Evolutionary conservation across 2,113 vertebrate species (phyloP).

Genomic region (Peucedramus taeniatus): DNA sequence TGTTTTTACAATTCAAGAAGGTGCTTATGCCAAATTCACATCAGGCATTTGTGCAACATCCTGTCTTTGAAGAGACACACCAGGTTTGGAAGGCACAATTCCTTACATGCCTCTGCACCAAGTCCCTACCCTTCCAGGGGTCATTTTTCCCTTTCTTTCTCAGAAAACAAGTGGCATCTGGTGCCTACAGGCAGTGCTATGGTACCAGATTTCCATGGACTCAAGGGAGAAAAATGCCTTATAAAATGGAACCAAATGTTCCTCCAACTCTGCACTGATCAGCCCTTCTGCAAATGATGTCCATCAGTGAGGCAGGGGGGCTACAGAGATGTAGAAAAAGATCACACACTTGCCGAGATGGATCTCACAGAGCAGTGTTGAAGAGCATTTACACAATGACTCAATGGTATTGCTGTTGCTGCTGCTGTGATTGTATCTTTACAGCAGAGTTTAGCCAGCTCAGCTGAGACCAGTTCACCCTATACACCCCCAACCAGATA

Average conservation of each 20-base stretch:
- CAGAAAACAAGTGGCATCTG: neutral
- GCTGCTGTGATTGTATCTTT: neutral
- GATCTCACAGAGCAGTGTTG: neutral
- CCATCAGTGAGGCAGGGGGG: neutral
- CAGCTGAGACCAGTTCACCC: neutral
- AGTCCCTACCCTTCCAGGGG: neutral
- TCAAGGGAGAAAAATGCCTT: neutral
- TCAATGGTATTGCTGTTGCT: neutral
- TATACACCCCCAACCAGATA: fast-evolving
- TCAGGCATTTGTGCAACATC: neutral
- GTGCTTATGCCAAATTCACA: neutral
- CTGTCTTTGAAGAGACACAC: neutral
- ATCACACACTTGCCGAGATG: fast-evolving
- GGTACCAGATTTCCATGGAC: neutral
- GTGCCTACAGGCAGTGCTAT: neutral
- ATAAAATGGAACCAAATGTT: neutral
- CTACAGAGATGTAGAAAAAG: neutral
- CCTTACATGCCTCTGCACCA: neutral
- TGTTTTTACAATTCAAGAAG: neutral
- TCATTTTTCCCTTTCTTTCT: neutral
- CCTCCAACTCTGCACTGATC: neutral
- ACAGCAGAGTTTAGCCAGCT: neutral
- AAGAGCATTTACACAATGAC: neutral
- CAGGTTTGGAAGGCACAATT: neutral
- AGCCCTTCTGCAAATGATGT: neutral